Evolutionary conservation across 2,113 vertebrate species (phyloP), one percentile per base, ranked within the genome.

Genomic region (Alces alces): DNA sequence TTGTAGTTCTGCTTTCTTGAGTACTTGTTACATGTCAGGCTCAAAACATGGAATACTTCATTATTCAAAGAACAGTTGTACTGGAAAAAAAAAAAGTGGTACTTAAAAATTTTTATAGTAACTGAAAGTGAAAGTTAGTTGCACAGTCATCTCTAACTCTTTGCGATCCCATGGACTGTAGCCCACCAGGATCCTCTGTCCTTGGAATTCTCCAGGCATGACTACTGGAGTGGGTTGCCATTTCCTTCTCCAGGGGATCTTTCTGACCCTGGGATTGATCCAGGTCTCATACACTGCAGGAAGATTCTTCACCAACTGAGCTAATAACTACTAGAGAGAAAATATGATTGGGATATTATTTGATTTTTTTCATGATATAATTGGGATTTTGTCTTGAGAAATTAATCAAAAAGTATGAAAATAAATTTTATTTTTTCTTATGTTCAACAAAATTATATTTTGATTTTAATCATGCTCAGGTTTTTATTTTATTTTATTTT

Each of bases 311-410:
- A 39, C 66, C 66, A 73, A 25, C 66, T 73, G 66, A 73, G 66
- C 36, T 39, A 73, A 12, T 73, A 73, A 73, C 66, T 73, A 43
- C 36, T 47, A 47, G 5, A 23, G 58, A 54, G 19, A 12, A 43
- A 57, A 55, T 36, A 13, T 17, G 3, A 43, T 27, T 85, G 17
- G 28, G 15, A 54, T 97, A 79, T 33, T 47, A 79, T 50, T 79
- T 50, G 8, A 78, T 28, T 78, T 78, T 43, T 28, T 45, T n/a
- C 73, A 78, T 45, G 15, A 16, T n/a, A 15, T 19, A 2, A n/a
- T 27, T 87, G 11, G n/a, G 17, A 57, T 98, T 97, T 95, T 76
- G 17, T 27, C 54, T 80, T 58, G 85, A 94, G 66, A 82, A 86
- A 57, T 79, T 60, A 73, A 87, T 88, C 15, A 50, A 78, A 58